Evolutionary conservation across 2,888 invertebrate species (phyloP).

Genomic region (Aelia acuminata): DNA sequence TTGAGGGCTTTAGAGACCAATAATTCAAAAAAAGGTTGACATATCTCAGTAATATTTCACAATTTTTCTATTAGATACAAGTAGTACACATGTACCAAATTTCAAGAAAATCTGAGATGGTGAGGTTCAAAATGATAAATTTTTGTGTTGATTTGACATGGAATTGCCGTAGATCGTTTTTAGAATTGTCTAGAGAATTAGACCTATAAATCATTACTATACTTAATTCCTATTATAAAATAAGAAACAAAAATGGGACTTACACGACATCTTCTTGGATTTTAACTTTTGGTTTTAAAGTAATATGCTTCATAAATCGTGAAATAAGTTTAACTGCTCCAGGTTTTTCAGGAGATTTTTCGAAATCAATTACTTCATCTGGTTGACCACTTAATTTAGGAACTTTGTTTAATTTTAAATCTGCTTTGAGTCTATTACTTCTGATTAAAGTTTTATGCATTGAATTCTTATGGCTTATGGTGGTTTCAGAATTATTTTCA

Average conservation of each 20-base stretch:
- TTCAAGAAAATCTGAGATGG: too few species aligned
- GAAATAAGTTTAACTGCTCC: constrained; percentile 80
- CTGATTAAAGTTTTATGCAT: background rate
- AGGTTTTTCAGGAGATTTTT: constrained; percentile 74
- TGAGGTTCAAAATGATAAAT: too few species aligned
- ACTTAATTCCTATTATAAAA: background rate
- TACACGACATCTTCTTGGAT: constrained; percentile 53
- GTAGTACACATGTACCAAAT: too few species aligned
- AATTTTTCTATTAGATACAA: too few species aligned
- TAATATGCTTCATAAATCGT: constrained; percentile 79
- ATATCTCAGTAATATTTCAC: too few species aligned
- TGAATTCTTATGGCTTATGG: background rate
- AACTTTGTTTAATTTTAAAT: constrained; percentile 28
- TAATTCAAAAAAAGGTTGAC: too few species aligned
- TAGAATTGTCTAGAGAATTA: too few species aligned
- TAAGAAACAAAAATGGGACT: background rate
- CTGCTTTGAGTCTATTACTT: constrained; percentile 21
- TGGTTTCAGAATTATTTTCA: background rate
- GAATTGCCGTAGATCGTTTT: too few species aligned
- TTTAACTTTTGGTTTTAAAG: constrained; percentile 65
- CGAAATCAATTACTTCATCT: constrained; percentile 76
- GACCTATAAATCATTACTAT: background rate
- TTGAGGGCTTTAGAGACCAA: too few species aligned
- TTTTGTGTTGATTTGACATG: too few species aligned
- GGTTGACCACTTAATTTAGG: constrained; percentile 69